phyloP scores from a whole-genome alignment of 2,113 vertebrate species.

The Gobio gobio region DNA sequence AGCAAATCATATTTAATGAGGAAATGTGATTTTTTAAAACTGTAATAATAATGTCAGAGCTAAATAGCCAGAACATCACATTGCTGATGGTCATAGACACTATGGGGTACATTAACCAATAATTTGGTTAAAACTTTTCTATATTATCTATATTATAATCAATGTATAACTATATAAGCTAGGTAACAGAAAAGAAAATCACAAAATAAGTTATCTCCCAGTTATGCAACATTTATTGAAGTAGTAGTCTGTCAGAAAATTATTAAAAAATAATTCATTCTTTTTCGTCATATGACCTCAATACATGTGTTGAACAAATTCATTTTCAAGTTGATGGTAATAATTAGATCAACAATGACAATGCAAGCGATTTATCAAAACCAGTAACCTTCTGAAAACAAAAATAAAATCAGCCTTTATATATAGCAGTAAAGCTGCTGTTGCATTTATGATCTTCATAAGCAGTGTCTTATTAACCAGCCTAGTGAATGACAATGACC shows the following conservation, averaged over 20 bases:
- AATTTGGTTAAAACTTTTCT: background rate
- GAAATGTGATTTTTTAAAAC: background rate
- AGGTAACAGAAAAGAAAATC: background rate
- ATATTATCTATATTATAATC: background rate
- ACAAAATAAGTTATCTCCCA: background rate
- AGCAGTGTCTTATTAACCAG: background rate
- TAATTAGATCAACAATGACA: background rate
- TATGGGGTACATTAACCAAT: background rate
- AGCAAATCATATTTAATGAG: background rate
- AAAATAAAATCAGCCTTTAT: background rate
- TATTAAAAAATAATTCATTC: background rate
- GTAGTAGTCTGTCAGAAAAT: background rate
- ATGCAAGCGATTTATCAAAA: background rate
- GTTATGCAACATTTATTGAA: background rate
- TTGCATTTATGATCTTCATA: background rate
- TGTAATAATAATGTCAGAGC: background rate
- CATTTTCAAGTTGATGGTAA: background rate
- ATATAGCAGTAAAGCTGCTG: background rate
- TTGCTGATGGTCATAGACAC: background rate
- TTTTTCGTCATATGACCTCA: background rate
- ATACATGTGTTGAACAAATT: background rate
- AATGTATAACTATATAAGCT: background rate
- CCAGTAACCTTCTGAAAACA: background rate
- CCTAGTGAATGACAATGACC: background rate
- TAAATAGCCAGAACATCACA: background rate